Evolutionary conservation across 2,888 invertebrate genomes (phyloP), one percentile per base, ranked within the genome.

Genomic region (Himalopsyche anomala): DNA sequence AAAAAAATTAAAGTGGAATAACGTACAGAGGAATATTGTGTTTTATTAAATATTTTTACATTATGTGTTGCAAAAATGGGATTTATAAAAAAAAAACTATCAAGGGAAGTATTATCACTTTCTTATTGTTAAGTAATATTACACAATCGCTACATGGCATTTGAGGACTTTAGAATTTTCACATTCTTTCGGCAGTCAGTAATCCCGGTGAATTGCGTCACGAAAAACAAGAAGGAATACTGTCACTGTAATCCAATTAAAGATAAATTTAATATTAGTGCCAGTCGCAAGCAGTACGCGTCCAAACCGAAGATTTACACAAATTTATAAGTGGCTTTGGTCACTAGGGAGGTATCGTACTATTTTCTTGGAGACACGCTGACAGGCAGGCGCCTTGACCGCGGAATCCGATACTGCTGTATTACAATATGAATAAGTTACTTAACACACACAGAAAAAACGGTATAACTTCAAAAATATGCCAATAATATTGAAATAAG

Each of bases 311-410:
- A 84, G 84, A 84, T 84, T 84, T 84, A 84, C 84, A 84, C 84
- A 84, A 84, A 84, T 84, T 84, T 84, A 51, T 84, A 84, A 84
- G 84, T 84, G 83, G 83, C 83, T 84, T 84, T 42, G 51, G 17
- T n/a, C 82, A 62, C 55, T 54, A 42, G 74, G 28, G 62, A 28
- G 19, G 62, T n/a, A 19, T 62, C 19, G 28, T 15, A 36, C 74
- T 74, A 74, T 36, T 74, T 74, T 74, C 74, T 74, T 36, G 74
- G 38, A 38, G 74, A 74, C 74, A 36, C 15, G 28, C 74, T 74
- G 74, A 36, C 19, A 15, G 36, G 38, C 36, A 36, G 36, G 36
- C 36, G 38, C 36, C 74, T 74, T 36, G 36, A 36, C 36, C 74
- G 74, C 74, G 36, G 74, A 74, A 74, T 28, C 74, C 5, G 74